Evolutionary conservation across 2,113 vertebrate species (phyloP), one percentile per base, ranked within the genome.

Genomic region (Pachypanchax playfairii): DNA sequence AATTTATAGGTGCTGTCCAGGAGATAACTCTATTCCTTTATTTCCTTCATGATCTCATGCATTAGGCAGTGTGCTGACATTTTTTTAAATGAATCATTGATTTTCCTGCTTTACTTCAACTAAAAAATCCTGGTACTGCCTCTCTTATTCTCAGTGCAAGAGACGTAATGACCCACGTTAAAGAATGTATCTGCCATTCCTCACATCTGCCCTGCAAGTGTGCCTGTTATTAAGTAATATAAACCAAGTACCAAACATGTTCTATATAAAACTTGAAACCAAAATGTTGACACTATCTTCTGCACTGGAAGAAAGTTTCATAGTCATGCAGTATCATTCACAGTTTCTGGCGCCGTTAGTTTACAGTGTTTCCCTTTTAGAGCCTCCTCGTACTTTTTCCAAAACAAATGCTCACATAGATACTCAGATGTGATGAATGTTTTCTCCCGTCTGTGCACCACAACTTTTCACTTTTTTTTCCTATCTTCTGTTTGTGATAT

Each of bases 161-260:
- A n/a, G n/a, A n/a, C n/a, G n/a, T n/a, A n/a, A n/a, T n/a, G n/a
- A n/a, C n/a, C n/a, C n/a, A n/a, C n/a, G n/a, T n/a, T n/a, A n/a
- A n/a, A n/a, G n/a, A n/a, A 13, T 36, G 35, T 36, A 36, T 21
- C 21, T 13, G 20, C 3, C 43, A 13, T 1, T 20, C 4, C 9
- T 11, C 20, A 53, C 73, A 75, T 77, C 66, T 75, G 63, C 25
- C 10, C n/a, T n/a, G n/a, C 54, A 58, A 18, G 4, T 54, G 66
- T 53, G 46, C 64, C 1, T 49, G 15, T 38, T 28, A 0, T 20
- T 70, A 24, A 17, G 28, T 26, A 44, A 13, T 24, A 4, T 57
- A 65, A 63, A 57, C 57, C 49, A 8, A 44, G 7, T 33, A 22
- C 17, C 52, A 41, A 6, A 12, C 35, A 13, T 31, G 53, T 24